phyloP scores from a whole-genome alignment of 2,113 vertebrate genomes.

The Enhydra lutris region DNA sequence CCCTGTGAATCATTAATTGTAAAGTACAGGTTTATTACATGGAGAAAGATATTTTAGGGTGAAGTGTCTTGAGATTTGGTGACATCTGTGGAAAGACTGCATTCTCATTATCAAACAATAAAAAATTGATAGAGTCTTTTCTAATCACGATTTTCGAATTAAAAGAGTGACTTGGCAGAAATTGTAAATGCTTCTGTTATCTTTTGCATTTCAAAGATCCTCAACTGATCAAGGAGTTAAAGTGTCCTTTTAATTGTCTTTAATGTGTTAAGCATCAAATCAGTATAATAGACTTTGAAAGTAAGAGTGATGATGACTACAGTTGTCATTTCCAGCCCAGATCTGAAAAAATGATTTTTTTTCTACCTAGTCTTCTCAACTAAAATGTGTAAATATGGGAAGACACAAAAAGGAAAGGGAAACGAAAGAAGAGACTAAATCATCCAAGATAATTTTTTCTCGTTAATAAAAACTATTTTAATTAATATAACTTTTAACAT shows the following conservation, averaged over 20 bases:
- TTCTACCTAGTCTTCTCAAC: background rate
- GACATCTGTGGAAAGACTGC: conserved; percentile 25
- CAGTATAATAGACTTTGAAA: conserved; percentile 41
- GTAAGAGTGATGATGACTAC: background rate
- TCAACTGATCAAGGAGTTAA: conserved; percentile 56
- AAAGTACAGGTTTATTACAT: background rate
- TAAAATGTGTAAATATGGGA: background rate
- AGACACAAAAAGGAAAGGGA: background rate
- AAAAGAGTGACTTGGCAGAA: conserved; percentile 66
- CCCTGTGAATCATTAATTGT: background rate
- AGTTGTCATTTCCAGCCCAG: background rate
- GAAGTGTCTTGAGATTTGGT: conserved; percentile 41
- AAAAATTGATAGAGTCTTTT: conserved; percentile 28
- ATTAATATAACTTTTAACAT: background rate
- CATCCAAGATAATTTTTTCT: background rate
- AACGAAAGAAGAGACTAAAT: background rate
- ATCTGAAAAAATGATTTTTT: background rate
- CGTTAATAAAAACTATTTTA: background rate
- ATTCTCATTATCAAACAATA: conserved; percentile 25
- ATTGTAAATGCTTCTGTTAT: conserved; percentile 65
- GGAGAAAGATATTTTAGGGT: conserved; percentile 28
- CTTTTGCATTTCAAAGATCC: conserved; percentile 60
- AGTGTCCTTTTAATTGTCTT: conserved; percentile 58
- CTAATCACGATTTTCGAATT: conserved; percentile 56
- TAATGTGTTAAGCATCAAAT: conserved; percentile 41